These are phyloP conservation scores for Rhincodon typus DNA, from an alignment of 2,797 vertebrate species.

Conservation along the genomic window DNA sequence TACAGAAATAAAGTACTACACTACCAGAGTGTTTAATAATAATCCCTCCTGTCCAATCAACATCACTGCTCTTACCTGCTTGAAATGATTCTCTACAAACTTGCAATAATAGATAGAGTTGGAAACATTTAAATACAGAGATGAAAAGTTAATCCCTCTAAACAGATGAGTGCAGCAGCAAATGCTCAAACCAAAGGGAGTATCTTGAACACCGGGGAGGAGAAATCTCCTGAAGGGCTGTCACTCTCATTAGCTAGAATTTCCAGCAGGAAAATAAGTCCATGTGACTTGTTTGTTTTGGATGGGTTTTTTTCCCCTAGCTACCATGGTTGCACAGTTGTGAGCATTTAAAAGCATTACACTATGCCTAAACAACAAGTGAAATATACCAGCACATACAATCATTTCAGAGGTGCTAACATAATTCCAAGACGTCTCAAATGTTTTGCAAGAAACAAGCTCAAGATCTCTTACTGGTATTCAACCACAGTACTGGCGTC, in stretches of 20 bases:
- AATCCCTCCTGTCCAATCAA: neutral
- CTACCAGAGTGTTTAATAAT: neutral
- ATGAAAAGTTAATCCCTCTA: neutral
- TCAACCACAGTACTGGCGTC: neutral
- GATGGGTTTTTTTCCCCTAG: neutral
- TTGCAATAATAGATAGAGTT: neutral
- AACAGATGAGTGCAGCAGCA: neutral
- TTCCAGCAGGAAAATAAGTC: slow-evolving; percentile 23
- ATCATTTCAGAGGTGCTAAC: neutral
- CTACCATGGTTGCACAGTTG: neutral
- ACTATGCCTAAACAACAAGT: neutral
- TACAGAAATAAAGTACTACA: neutral
- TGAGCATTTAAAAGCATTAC: neutral
- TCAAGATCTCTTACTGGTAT: neutral
- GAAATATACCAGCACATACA: neutral
- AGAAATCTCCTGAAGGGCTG: neutral
- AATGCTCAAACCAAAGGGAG: slow-evolving; percentile 31
- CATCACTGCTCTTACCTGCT: neutral
- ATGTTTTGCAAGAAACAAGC: neutral
- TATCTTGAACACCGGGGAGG: slow-evolving; percentile 27
- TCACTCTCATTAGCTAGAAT: slow-evolving; percentile 29
- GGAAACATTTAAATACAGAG: neutral
- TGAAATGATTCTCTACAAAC: neutral
- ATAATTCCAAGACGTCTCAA: neutral
- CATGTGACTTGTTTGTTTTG: slow-evolving; percentile 15